These are phyloP conservation scores for Macrophya alboannulata DNA, from an alignment of 2,888 invertebrate genomes.

Conservation along the genomic window DNA sequence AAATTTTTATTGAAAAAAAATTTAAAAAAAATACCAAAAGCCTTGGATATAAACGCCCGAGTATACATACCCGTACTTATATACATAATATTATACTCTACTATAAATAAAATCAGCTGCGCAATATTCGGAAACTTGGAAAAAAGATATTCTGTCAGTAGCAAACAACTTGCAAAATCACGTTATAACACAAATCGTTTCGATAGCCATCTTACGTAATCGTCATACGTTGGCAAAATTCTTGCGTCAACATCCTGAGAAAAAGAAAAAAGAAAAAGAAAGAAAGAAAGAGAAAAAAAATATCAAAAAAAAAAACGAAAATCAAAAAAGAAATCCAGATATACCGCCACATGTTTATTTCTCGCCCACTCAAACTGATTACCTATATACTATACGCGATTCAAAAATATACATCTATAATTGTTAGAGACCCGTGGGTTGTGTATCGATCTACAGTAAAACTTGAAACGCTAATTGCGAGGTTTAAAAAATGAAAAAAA, in stretches of 20 bases:
- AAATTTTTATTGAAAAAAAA: constrained; percentile 20
- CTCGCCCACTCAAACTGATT: too few relatives aligned
- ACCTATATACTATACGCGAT: too few relatives aligned
- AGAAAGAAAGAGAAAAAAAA: neutral
- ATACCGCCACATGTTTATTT: neutral
- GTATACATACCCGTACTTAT: neutral
- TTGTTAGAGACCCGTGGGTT: too few relatives aligned
- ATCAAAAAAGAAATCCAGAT: neutral
- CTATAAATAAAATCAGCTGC: constrained; percentile 29
- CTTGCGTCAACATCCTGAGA: neutral
- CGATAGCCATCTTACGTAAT: neutral
- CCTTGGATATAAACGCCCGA: neutral
- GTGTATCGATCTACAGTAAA: too few relatives aligned
- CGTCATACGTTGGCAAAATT: constrained; percentile 23
- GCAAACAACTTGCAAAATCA: constrained; percentile 1
- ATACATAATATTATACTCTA: neutral
- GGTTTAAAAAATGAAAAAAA: too few relatives aligned
- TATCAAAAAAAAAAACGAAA: neutral
- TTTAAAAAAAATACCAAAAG: neutral
- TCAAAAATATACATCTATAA: too few relatives aligned
- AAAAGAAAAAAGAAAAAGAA: neutral
- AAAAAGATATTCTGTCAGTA: constrained; percentile 25
- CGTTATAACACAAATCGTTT: neutral
- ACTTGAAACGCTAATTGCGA: too few relatives aligned
- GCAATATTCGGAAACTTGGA: neutral